phyloP scores from a whole-genome alignment of 2,113 vertebrate genomes.

The Nycticebus coucang region DNA sequence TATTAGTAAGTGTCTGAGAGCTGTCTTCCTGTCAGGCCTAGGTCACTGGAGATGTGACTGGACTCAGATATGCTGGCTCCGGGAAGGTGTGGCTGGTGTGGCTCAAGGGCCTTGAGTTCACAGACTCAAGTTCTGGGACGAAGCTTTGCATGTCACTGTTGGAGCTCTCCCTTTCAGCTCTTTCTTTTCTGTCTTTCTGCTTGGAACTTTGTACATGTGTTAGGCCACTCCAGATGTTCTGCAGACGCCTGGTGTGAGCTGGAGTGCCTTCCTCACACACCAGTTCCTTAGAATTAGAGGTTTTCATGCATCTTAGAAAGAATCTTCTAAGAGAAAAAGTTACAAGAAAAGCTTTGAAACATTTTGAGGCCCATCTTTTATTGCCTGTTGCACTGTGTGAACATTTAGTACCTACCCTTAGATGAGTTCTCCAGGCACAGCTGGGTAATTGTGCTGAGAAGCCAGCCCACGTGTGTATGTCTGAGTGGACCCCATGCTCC shows the following conservation, averaged over 20 bases:
- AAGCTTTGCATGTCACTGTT: background rate
- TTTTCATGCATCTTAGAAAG: background rate
- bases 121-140: background rate
- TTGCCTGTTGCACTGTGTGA: background rate
- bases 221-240: background rate
- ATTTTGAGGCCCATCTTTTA: background rate
- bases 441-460: background rate
- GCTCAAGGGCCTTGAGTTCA: too few species aligned
- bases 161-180: background rate
- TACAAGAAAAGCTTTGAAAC: background rate
- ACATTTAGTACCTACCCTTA: background rate
- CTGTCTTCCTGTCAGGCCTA: too few species aligned
- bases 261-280: background rate
- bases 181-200: background rate
- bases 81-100: background rate
- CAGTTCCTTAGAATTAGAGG: background rate
- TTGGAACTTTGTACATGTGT: background rate
- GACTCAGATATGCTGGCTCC: background rate
- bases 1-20: conserved; percentile 88
- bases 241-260: background rate
- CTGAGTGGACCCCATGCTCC: background rate
- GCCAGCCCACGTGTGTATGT: background rate
- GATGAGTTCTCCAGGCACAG: background rate
- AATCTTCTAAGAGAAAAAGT: conserved; percentile 2
- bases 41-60: background rate